These are phyloP conservation scores for Scolanthus callimorphus DNA, from an alignment of 92 coral and sea anemone species.

Conservation along the genomic window DNA sequence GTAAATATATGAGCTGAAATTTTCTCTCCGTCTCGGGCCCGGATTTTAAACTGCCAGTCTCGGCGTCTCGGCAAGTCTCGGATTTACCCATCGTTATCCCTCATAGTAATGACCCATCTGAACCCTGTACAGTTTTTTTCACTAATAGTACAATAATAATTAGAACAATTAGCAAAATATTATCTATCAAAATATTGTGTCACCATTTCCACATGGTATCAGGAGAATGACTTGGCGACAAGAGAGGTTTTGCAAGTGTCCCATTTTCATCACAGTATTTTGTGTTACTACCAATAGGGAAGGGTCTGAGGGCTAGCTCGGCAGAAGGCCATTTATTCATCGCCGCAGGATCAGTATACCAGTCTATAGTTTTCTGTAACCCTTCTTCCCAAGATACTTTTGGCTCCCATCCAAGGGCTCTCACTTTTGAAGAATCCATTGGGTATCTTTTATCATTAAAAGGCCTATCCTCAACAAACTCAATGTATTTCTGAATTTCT, in stretches of 20 bases:
- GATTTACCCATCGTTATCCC: too few species aligned
- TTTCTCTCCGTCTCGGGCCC: too few species aligned
- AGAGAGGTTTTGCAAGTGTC: conserved; percentile 10
- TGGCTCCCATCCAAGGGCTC: conserved; percentile 57
- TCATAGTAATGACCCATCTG: too few species aligned
- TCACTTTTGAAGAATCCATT: conserved; percentile 64
- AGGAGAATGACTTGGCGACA: conserved; percentile 1
- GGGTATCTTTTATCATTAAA: conserved; percentile 53
- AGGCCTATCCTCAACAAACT: conserved; percentile 43
- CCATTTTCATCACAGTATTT: conserved; percentile 32
- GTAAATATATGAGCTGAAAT: too few species aligned
- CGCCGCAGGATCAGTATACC: conserved; percentile 35
- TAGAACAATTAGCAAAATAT: too few species aligned
- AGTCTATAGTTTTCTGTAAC: conserved; percentile 37
- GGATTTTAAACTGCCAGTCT: too few species aligned
- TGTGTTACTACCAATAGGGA: conserved; percentile 51
- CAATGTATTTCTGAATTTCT: conserved; percentile 21
- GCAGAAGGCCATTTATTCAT: conserved; percentile 62
- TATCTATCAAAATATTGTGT: too few species aligned
- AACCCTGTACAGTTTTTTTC: too few species aligned
- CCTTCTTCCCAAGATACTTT: conserved; percentile 62
- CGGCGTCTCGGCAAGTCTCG: too few species aligned
- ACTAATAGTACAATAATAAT: too few species aligned
- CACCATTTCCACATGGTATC: conserved; percentile 5
- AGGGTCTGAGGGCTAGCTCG: conserved; percentile 47